phyloP scores from a whole-genome alignment of 2,113 vertebrate genomes.

The Sceloporus undulatus region DNA sequence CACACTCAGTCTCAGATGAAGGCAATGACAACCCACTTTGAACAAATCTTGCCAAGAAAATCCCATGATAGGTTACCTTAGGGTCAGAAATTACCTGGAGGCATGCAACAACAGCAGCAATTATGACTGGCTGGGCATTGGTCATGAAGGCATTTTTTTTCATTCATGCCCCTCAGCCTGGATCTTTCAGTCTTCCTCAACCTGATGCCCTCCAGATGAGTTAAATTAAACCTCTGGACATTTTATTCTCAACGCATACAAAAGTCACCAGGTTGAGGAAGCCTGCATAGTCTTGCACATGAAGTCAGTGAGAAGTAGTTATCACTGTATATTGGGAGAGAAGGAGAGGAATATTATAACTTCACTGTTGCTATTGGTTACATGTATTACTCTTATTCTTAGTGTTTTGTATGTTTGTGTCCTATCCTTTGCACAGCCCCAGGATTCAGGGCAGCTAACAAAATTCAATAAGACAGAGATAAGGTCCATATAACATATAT shows the following conservation, averaged over 20 bases:
- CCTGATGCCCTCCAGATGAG: too few relatives aligned
- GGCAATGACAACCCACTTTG: too few relatives aligned
- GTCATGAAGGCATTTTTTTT: conserved; percentile 28
- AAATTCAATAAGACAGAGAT: too few relatives aligned
- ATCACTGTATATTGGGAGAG: neutral
- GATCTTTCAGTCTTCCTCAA: conserved; percentile 9
- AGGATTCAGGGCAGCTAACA: too few relatives aligned
- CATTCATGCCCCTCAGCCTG: neutral
- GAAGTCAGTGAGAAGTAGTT: neutral
- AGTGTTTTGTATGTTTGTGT: too few relatives aligned
- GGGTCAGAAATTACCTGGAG: too few relatives aligned
- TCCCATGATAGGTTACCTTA: too few relatives aligned
- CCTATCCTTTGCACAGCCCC: too few relatives aligned
- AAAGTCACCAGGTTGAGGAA: neutral
- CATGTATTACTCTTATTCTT: neutral
- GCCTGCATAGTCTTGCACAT: neutral
- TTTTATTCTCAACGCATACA: neutral
- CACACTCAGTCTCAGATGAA: too few relatives aligned
- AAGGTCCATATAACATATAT: too few relatives aligned
- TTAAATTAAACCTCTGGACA: neutral
- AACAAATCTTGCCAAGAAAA: too few relatives aligned
- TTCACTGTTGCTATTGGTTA: neutral
- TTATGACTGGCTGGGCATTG: neutral
- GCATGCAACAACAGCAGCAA: too few relatives aligned
- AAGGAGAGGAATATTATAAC: neutral